Base-by-base conservation (phyloP, 2,888 invertebrate species). In the Bedellia somnulentella region DNA sequence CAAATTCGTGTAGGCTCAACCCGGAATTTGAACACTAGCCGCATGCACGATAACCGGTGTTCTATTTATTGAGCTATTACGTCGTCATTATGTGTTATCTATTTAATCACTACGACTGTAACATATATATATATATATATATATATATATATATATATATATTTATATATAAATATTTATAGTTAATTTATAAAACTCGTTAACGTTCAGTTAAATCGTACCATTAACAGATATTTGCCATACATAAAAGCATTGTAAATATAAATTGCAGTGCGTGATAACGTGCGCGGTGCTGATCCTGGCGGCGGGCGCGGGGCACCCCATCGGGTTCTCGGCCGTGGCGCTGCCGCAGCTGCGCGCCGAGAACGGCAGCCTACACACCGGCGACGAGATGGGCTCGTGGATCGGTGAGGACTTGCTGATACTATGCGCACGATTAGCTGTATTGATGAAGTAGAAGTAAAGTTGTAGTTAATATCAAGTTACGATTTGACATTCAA, bases 261-360 rank as follows among this genome's bases (percentile, higher is more conserved):
- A 10, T 24, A 24, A 35, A 49, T 75, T 75, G n/a, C 59, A 88
- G 88, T 82, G 83, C 43, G 56, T 86, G 33, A 79, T 86, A 40
- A 84, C 87, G 29, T 81, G 85, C 40, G 86, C 87, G 1, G 83
- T 87, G 27, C 73, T 87, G 37, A 56, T 87, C 32, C 64, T 86
- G 37, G 80, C 86, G 1, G 83, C 83, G n/a, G 85, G 84, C 21
- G 85, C 84, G 26, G 89, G 89, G 3, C 87, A 89, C 77, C 89
- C 89, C 14, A 87, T 89, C 37, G 89, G 89, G 24, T 85, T 81
- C 61, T 89, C 89, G 2, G 87, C 88, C 0, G 80, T 88, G 14
- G 73, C 89, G n/a, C 57, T 89, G 32, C 89, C 89, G 0, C 87
- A 89, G 49, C 70, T 89, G 10, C 67, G 80, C 31, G 54, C 57